Evolutionary conservation across 2,888 invertebrate species (phyloP), one percentile per base, ranked within the genome.

Genomic region (Hedya salicella): DNA sequence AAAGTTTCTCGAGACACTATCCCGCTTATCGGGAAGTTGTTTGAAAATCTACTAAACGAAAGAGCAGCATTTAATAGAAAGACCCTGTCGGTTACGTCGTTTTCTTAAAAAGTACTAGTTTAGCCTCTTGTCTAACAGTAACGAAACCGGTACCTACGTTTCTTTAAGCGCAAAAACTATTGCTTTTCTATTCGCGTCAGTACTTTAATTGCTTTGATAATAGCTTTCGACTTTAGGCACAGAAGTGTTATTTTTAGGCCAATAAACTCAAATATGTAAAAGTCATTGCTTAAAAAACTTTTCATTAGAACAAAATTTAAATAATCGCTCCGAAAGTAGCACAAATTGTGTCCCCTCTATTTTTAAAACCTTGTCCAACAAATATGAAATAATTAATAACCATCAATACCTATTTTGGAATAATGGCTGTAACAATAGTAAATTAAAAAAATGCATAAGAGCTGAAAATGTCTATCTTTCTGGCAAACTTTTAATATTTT

Each of bases 1-100:
- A 40, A 63, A 63, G 48, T 63, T 63, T 56, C 30, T n/a, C n/a
- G n/a, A 39, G 25, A 48, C 48, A 39, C 17, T 62, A 46, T 53
- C 36, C 46, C 21, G 44, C 16, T 53, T 53, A 62, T 44, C 32
- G 44, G 46, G 36, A 62, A 56, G 40, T 56, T 48, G 30, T 54
- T 56, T 49, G n/a, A 40, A 25, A 11, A 6, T 14, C 13, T 63
- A 5, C n/a, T n/a, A 46, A 16, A 5, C 40, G 13, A 46, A 48
- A n/a, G 19, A 14, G 48, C 4, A n/a, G 3, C 11, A 9, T 42
- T 39, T 2, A 2, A 14, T 16, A 54, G 14, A 11, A 54, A 4
- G 21, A n/a, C 9, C 25, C 4, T 16, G 54, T 54, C 54, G 2
- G 14, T 54, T 54, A 54, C 25, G 40, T 5, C 40, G 1, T 1